Evolutionary conservation across 2,888 invertebrate genomes (phyloP).

Genomic region (Sminthurinus aureus): DNA sequence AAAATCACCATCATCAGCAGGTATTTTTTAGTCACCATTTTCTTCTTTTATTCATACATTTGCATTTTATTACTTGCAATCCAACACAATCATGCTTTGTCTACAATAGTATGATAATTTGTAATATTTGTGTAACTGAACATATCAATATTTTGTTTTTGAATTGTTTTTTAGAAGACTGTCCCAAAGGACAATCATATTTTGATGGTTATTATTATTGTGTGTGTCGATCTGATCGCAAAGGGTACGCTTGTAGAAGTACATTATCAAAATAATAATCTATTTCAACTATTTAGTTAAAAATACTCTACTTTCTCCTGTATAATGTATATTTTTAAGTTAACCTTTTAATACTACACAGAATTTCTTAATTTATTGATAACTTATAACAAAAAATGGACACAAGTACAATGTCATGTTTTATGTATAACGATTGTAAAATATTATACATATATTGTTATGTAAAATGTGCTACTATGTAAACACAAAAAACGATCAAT

Average conservation of each 20-base stretch:
- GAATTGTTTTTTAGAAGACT: slow-evolving; percentile 7
- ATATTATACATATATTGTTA: too few species aligned
- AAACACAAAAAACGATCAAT: too few species aligned
- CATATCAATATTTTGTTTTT: neutral
- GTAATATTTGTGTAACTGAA: neutral
- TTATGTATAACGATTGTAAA: too few species aligned
- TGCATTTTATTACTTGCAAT: neutral
- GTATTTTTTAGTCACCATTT: neutral
- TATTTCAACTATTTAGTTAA: too few species aligned
- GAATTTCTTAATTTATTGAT: too few species aligned
- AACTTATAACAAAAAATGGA: too few species aligned
- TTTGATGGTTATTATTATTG: slow-evolving; percentile 36
- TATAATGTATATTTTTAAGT: too few species aligned
- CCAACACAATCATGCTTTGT: neutral
- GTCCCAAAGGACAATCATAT: slow-evolving; percentile 21
- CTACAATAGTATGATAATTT: neutral
- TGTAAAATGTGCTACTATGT: too few species aligned
- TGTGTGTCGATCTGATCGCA: slow-evolving; percentile 23
- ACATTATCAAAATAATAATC: neutral
- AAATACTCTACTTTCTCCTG: too few species aligned
- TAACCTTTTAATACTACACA: too few species aligned
- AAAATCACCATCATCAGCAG: neutral
- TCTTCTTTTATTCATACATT: neutral
- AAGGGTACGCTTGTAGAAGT: slow-evolving; percentile 34
- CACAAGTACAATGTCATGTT: too few species aligned